These are phyloP conservation scores for Nyleta sp. DNA, from an alignment of 2,888 invertebrate genomes.

Conservation along the genomic window DNA sequence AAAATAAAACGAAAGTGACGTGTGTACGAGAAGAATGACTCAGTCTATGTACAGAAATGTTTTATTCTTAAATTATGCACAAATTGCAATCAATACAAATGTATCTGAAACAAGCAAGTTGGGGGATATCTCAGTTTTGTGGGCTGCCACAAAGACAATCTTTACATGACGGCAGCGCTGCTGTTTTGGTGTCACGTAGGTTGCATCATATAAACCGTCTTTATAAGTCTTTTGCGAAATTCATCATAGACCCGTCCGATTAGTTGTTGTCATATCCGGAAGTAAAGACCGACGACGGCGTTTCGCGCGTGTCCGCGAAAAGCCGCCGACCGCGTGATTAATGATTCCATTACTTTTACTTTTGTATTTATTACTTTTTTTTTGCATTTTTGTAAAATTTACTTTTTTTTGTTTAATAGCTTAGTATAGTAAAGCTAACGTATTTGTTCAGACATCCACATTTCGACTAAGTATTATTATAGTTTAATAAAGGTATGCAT, in stretches of 20 bases:
- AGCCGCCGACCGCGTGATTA: slow-evolving; percentile 73
- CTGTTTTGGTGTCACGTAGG: slow-evolving; percentile 78
- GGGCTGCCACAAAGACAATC: slow-evolving; percentile 80
- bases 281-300: slow-evolving; percentile 77
- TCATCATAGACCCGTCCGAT: slow-evolving; percentile 81
- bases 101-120: slow-evolving; percentile 83
- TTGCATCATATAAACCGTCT: slow-evolving; percentile 76
- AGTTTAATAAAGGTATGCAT: slow-evolving; percentile 82
- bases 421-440: slow-evolving; percentile 82
- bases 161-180: slow-evolving; percentile 78
- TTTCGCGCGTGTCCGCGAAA: slow-evolving; percentile 72
- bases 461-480: slow-evolving; percentile 82
- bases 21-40: slow-evolving; percentile 62
- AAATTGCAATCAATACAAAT: slow-evolving; percentile 84
- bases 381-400: slow-evolving; percentile 65
- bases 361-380: slow-evolving; percentile 67
- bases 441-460: slow-evolving; percentile 82
- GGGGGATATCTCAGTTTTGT: slow-evolving; percentile 83
- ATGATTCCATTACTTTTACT: slow-evolving; percentile 65
- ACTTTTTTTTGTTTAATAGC: slow-evolving; percentile 77
- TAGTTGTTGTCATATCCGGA: slow-evolving; percentile 82
- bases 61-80: slow-evolving; percentile 84
- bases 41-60: slow-evolving; percentile 83
- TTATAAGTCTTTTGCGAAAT: slow-evolving; percentile 76
- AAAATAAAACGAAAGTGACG: slow-evolving; percentile 55